Evolutionary conservation across 2,888 invertebrate species (phyloP).

Genomic region (Pteria penguin): DNA sequence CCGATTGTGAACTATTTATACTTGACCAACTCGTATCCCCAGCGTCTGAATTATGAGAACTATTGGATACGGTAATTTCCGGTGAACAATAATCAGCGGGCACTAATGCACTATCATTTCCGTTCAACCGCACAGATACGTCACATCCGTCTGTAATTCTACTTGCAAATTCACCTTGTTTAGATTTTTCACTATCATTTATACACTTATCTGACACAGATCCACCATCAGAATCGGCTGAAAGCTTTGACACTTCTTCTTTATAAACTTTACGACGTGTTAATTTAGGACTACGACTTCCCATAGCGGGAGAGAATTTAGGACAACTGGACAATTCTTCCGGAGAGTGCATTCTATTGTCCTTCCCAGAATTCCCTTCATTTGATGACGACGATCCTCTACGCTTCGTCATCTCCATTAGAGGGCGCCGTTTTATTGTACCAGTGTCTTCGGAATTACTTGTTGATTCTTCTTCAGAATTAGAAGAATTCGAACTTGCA

Average conservation of each 20-base stretch:
- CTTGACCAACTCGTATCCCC: background rate
- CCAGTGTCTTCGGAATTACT: constrained; percentile 74
- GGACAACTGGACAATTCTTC: constrained; percentile 29
- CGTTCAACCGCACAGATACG: too few relatives aligned
- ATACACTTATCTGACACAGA: background rate
- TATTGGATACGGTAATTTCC: background rate
- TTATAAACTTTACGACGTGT: constrained; percentile 17
- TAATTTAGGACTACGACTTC: constrained; percentile 41
- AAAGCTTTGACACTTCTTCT: constrained; percentile 10
- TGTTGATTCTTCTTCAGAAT: constrained; percentile 73
- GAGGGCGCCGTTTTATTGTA: constrained; percentile 75
- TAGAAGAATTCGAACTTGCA: constrained; percentile 73
- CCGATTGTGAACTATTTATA: background rate
- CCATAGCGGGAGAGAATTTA: constrained; percentile 38
- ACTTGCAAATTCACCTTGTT: background rate
- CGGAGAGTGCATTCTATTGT: constrained; percentile 29
- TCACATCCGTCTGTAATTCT: background rate
- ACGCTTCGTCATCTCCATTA: constrained; percentile 5
- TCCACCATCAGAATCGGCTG: background rate
- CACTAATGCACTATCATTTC: too few relatives aligned
- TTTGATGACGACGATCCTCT: constrained; percentile 40
- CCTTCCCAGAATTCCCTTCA: too few relatives aligned
- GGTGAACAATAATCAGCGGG: too few relatives aligned
- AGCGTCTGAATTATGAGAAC: background rate
- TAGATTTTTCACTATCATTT: background rate